phyloP scores from a whole-genome alignment of 2,888 invertebrate genomes.

The Nemoura dubitans region DNA sequence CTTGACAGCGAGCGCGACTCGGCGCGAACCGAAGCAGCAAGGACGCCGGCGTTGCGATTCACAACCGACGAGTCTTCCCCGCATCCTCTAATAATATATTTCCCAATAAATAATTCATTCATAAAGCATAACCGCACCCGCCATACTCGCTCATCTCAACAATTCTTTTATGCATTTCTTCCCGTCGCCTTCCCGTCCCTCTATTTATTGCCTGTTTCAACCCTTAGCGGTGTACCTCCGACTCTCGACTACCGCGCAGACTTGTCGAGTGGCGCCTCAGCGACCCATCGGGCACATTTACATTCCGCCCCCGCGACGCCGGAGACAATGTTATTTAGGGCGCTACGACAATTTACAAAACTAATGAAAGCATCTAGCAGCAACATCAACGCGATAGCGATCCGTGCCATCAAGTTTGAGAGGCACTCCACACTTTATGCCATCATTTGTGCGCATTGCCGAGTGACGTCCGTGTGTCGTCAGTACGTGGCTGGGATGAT shows the following conservation, averaged over 20 bases:
- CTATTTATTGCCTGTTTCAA: not conserved
- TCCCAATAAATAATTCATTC: constrained; percentile 7
- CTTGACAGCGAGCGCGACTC: constrained; percentile 9
- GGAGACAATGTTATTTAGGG: constrained; percentile 12
- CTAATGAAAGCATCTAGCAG: constrained; percentile 12
- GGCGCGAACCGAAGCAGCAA: not conserved
- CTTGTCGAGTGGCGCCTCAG: not conserved
- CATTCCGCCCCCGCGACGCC: not conserved
- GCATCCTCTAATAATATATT: not conserved
- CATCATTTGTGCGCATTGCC: not conserved
- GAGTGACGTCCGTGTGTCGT: not conserved
- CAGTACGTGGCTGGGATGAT: not conserved
- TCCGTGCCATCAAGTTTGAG: not conserved
- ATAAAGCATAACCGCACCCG: not conserved
- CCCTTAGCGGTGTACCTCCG: not conserved
- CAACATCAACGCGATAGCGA: not conserved
- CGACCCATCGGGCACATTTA: not conserved
- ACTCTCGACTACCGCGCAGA: not conserved
- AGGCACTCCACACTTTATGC: not conserved
- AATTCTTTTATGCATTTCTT: not conserved
- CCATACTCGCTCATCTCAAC: not conserved
- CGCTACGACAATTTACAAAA: not conserved
- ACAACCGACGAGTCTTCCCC: not conserved
- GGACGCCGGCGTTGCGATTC: not conserved
- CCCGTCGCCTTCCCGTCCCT: not conserved